Percentiles rank a stretch among this genome's conserved stretches.
These are phyloP conservation scores for Drosophila busckii DNA, from an alignment of 1,140 invertebrate species.

Conservation along the genomic window DNA sequence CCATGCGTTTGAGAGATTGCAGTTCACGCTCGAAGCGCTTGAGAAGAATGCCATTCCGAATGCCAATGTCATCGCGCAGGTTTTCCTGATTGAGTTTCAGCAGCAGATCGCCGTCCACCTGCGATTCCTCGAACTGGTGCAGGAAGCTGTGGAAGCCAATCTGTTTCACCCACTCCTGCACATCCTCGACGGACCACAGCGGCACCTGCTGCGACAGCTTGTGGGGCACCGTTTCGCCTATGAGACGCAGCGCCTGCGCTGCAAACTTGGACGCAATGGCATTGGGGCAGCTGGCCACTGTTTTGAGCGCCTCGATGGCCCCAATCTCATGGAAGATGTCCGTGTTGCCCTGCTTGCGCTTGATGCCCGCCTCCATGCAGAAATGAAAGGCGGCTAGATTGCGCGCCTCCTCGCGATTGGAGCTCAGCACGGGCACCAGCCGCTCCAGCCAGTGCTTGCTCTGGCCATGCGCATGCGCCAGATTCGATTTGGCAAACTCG, in stretches of 20 bases:
- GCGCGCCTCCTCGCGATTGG: conserved; percentile 96
- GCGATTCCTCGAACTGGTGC: conserved; percentile 91
- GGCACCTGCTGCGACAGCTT: conserved; percentile 99
- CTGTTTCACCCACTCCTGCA: conserved; percentile 98
- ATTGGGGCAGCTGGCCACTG: conserved; percentile 98
- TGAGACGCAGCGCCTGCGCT: conserved; percentile 94
- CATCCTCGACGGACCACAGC: conserved; percentile 97
- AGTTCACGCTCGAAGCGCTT: conserved; percentile 96
- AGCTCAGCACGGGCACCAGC: conserved; percentile 96
- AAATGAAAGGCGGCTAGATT: conserved; percentile 99
- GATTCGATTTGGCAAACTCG: conserved; percentile 95
- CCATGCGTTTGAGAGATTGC: conserved; percentile 96
- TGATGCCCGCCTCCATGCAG: conserved; percentile 99
- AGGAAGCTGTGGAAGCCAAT: conserved; percentile 95
- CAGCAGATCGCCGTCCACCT: conserved; percentile 98
- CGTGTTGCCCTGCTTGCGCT: conserved; percentile 96
- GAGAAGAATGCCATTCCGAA: conserved; percentile 95
- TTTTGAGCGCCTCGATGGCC: conserved; percentile 96
- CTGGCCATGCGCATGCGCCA: conserved; percentile 96
- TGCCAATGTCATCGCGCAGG: conserved; percentile 93
- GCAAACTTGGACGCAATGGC: conserved; percentile 98
- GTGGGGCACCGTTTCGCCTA: conserved; percentile 98
- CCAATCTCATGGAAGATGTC: conserved; percentile 97
- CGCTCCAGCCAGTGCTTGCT: conserved; percentile 97
- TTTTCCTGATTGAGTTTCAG: conserved; percentile 96